A percentile compares a stretch with the other conserved stretches of the same genome.
Conservation (phyloP, 2,113 vertebrate genomes). For the Tringa solitaria region DNA sequence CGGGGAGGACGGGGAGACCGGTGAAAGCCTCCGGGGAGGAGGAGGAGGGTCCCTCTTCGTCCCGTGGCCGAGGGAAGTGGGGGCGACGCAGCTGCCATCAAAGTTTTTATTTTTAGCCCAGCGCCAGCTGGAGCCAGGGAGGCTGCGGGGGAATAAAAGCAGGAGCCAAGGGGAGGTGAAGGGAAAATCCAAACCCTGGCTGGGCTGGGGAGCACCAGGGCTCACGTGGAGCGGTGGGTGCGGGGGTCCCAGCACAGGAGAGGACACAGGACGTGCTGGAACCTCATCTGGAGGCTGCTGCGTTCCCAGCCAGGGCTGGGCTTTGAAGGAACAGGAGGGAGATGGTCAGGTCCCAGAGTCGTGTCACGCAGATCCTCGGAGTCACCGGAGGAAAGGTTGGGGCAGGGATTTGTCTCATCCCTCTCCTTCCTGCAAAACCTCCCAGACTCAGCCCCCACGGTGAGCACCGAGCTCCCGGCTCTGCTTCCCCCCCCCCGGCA, state of each 20-base stretch:
- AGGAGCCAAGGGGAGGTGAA: neutral
- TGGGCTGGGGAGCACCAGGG: neutral
- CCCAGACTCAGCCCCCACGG: neutral
- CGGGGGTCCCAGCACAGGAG: fast-evolving
- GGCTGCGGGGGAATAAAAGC: neutral
- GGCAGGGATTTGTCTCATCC: neutral
- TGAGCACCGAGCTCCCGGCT: neutral
- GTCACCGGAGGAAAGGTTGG: neutral
- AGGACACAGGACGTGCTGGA: fast-evolving
- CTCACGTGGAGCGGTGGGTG: fast-evolving
- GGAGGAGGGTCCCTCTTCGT: neutral
- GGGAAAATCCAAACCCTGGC: neutral
- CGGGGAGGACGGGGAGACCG: neutral
- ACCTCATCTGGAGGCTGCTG: fast-evolving
- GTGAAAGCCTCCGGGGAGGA: neutral
- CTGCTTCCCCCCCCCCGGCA: neutral
- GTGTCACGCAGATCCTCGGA: fast-evolving
- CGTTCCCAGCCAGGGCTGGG: fast-evolving
- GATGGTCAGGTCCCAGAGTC: neutral
- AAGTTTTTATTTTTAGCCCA: slow-evolving; percentile 37
- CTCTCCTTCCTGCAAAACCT: neutral
- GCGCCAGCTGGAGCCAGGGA: neutral
- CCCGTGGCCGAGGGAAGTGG: neutral
- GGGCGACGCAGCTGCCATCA: neutral
- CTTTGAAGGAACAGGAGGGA: fast-evolving